Evolutionary conservation across 2,113 vertebrate species (phyloP).

Genomic region (Tyto alba): DNA sequence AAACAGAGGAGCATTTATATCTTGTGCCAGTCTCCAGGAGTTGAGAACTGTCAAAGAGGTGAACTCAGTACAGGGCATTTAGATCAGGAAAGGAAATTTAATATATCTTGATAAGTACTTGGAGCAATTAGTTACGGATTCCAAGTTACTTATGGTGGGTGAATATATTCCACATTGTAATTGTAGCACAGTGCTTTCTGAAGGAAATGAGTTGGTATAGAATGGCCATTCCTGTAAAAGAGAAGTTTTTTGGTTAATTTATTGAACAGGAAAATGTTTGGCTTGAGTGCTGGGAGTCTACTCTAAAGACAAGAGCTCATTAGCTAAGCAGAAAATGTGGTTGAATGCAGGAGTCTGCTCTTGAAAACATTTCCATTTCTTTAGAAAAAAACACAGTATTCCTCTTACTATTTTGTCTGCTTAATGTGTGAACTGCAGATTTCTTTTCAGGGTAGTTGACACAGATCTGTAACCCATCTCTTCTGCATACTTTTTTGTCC

Average conservation of each 20-base stretch:
- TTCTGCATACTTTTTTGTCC: background rate
- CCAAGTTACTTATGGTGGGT: background rate
- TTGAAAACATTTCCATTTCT: background rate
- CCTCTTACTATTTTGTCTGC: background rate
- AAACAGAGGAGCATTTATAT: background rate
- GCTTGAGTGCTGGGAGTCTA: background rate
- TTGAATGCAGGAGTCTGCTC: background rate
- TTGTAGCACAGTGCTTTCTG: background rate
- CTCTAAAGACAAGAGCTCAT: background rate
- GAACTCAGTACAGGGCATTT: background rate
- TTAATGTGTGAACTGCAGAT: background rate
- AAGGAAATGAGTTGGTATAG: background rate
- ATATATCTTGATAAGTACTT: background rate
- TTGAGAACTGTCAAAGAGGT: background rate
- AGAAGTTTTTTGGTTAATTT: background rate
- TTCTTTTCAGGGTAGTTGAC: background rate
- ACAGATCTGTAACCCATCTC: background rate
- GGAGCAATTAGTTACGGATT: background rate
- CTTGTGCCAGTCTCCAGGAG: background rate
- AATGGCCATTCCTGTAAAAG: background rate
- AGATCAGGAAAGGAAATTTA: background rate
- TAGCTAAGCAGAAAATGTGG: background rate
- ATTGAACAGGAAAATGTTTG: background rate
- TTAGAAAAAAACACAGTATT: background rate
- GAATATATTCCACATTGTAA: background rate